A percentile compares a stretch with the other conserved stretches of the same genome.
These are phyloP conservation scores for Lepisosteus oculatus DNA, from an alignment of 2,113 vertebrate genomes.

Conservation along the genomic window DNA sequence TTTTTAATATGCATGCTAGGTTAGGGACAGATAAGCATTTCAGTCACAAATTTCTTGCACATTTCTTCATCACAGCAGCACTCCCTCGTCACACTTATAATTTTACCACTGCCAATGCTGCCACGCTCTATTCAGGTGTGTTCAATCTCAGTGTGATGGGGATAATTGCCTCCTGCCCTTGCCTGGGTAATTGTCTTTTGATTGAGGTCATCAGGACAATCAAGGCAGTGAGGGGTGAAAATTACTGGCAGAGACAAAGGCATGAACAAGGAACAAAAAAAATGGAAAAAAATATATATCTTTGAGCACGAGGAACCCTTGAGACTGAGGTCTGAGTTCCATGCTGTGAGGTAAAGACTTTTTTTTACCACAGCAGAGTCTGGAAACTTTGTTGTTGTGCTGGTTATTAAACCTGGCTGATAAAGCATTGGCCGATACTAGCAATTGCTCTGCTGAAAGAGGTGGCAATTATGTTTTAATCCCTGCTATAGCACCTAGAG, in stretches of 20 bases:
- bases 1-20: slow-evolving; percentile 35
- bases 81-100: slow-evolving; percentile 60
- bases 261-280: slow-evolving; percentile 25
- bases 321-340: slow-evolving; percentile 24
- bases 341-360: slow-evolving; percentile 31
- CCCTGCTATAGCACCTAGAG: too few species aligned
- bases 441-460: background rate
- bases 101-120: slow-evolving; percentile 68
- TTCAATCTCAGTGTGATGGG: slow-evolving; percentile 72
- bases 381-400: background rate
- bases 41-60: slow-evolving; percentile 25
- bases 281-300: background rate
- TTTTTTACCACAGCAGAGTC: slow-evolving; percentile 23
- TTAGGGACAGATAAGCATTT: slow-evolving; percentile 40
- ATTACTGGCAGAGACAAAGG: slow-evolving; percentile 50
- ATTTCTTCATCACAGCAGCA: slow-evolving; percentile 8
- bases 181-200: slow-evolving; percentile 91
- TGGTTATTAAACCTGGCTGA: slow-evolving; percentile 27
- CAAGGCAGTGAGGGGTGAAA: slow-evolving; percentile 76
- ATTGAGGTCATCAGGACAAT: slow-evolving; percentile 97
- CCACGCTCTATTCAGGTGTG: slow-evolving; percentile 82
- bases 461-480: background rate
- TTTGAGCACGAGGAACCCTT: slow-evolving; percentile 30
- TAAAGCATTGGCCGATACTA: background rate
- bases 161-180: slow-evolving; percentile 83